These are phyloP conservation scores for Gallinago solitaria DNA, from an alignment of 2,797 vertebrate species.

Conservation along the genomic window DNA sequence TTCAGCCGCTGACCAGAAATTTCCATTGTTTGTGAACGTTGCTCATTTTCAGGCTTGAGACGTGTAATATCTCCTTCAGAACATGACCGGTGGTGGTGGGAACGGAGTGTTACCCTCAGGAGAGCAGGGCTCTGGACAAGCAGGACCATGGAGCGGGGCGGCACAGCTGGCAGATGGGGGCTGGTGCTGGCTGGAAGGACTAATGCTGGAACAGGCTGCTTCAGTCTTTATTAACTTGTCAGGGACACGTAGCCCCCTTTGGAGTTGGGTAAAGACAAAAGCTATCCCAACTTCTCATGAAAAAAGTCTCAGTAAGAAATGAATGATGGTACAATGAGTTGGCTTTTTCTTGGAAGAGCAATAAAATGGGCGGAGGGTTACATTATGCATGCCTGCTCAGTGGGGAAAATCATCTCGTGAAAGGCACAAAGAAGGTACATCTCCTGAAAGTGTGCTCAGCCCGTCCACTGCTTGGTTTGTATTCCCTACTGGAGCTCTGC, in stretches of 20 bases:
- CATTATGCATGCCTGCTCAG: not conserved
- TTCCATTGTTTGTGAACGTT: not conserved
- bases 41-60: not conserved
- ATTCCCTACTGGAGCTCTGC: not conserved
- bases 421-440: not conserved
- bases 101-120: not conserved
- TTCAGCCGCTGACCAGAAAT: not conserved
- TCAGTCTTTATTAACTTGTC: not conserved
- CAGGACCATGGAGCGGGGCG: not conserved
- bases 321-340: not conserved
- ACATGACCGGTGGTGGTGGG: not conserved
- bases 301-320: not conserved
- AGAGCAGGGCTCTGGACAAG: not conserved
- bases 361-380: not conserved
- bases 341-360: not conserved
- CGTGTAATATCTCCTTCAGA: not conserved
- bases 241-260: fast-evolving
- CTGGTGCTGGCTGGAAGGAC: not conserved
- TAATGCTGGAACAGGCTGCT: not conserved
- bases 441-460: not conserved
- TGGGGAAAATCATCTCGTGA: not conserved
- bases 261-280: not conserved
- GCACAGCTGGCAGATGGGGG: not conserved
- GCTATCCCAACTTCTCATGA: not conserved
- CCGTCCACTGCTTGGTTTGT: not conserved